phyloP scores from a whole-genome alignment of 2,888 invertebrate species.

The Xylota sylvarum region DNA sequence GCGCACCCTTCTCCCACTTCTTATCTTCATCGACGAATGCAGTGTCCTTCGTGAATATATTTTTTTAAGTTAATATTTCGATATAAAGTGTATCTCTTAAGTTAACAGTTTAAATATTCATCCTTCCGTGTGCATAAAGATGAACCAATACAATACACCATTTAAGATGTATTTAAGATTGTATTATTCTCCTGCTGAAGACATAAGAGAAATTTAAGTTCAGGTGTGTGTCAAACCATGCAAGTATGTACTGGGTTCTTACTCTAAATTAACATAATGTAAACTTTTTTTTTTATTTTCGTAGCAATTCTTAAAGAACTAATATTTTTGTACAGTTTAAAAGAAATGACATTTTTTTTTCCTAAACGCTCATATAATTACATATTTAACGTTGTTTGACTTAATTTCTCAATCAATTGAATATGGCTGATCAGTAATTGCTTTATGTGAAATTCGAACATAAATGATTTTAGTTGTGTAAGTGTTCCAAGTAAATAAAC shows the following conservation, averaged over 20 bases:
- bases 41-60: conserved; percentile 56
- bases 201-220: background rate
- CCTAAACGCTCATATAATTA: background rate
- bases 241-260: conserved; percentile 3
- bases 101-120: conserved; percentile 58
- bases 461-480: conserved; percentile 23
- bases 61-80: conserved; percentile 57
- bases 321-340: conserved; percentile 68
- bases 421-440: conserved; percentile 31
- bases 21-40: conserved; percentile 35
- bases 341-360: conserved; percentile 21
- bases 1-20: conserved; percentile 10
- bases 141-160: conserved; percentile 29
- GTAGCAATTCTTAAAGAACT: conserved; percentile 2
- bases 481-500: conserved; percentile 50
- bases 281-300: conserved; percentile 12
- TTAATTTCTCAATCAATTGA: conserved; percentile 10
- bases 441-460: conserved; percentile 37
- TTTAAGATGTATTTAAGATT: conserved; percentile 28
- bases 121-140: conserved; percentile 23
- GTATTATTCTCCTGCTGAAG: conserved; percentile 34
- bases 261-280: conserved; percentile 16
- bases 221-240: conserved; percentile 3
- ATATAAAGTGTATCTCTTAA: conserved; percentile 56
- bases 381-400: background rate